These are phyloP conservation scores for Pipistrellus kuhlii DNA, from an alignment of 2,797 vertebrate genomes.

Conservation along the genomic window DNA sequence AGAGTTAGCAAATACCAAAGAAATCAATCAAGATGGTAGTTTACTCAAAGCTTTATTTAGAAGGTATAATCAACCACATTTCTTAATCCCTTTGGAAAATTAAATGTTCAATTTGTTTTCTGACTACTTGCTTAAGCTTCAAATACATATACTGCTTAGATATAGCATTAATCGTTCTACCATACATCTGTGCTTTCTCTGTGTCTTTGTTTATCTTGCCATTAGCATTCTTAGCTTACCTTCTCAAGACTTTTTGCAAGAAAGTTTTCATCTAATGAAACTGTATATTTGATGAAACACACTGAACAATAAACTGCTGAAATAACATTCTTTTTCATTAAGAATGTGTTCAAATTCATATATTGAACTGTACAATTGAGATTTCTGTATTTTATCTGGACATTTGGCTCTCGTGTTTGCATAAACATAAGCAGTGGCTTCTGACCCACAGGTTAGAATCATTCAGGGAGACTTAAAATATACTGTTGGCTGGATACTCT, in stretches of 20 bases:
- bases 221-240: slow-evolving; percentile 63
- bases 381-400: too few species aligned
- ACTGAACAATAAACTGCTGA: neutral
- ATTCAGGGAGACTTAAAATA: too few species aligned
- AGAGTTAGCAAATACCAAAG: slow-evolving; percentile 68
- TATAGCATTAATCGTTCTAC: slow-evolving; percentile 80
- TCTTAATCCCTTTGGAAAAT: slow-evolving; percentile 81
- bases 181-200: slow-evolving; percentile 50
- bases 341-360: neutral
- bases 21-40: slow-evolving; percentile 84
- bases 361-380: too few species aligned
- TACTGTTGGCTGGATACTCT: too few species aligned
- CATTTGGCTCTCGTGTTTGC: too few species aligned
- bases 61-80: slow-evolving; percentile 76
- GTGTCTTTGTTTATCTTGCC: slow-evolving; percentile 59
- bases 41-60: slow-evolving; percentile 82
- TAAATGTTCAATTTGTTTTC: slow-evolving; percentile 84
- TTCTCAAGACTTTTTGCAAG: neutral
- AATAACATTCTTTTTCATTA: neutral
- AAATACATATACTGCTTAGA: slow-evolving; percentile 80
- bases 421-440: too few species aligned
- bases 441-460: too few species aligned
- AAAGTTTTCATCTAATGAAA: slow-evolving; percentile 30
- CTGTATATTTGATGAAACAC: neutral
- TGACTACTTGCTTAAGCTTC: slow-evolving; percentile 77